phyloP scores from a whole-genome alignment of 92 coral and sea anemone genomes.

The Scolanthus callimorphus region DNA sequence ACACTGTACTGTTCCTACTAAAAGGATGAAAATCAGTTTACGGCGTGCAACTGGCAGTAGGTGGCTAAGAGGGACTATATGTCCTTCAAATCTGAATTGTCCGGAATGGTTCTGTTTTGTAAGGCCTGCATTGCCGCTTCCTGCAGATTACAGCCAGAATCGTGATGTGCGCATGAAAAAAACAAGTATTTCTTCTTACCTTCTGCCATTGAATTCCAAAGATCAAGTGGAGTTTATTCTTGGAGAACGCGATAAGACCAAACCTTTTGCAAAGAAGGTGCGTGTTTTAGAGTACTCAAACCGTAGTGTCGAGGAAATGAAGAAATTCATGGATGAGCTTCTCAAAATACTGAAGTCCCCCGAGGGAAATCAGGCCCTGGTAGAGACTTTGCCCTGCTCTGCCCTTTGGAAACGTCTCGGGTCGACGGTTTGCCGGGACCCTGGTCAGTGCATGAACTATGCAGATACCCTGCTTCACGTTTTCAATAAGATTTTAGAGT shows the following conservation, averaged over 20 bases:
- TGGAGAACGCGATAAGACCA: slow-evolving; percentile 15
- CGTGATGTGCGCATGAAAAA: slow-evolving; percentile 13
- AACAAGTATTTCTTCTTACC: neutral
- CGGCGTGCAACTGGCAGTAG: no score
- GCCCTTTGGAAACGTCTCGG: neutral
- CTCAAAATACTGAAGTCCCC: neutral
- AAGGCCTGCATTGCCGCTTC: slow-evolving; percentile 9
- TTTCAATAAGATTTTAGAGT: neutral
- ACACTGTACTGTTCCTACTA: no score
- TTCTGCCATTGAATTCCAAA: neutral
- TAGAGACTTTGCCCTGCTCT: neutral
- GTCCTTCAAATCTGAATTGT: no score
- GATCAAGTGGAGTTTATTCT: slow-evolving; percentile 11
- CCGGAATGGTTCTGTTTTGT: no score
- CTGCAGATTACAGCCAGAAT: slow-evolving; percentile 15
- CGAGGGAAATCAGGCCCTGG: neutral
- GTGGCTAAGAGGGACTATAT: no score
- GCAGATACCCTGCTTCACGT: neutral
- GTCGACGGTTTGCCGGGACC: neutral
- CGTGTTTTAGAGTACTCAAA: slow-evolving; percentile 1
- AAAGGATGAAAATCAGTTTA: no score
- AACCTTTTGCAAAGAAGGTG: slow-evolving; percentile 24
- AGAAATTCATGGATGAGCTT: neutral
- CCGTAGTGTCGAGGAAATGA: slow-evolving; percentile 3
- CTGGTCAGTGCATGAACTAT: neutral